Percentiles rank a stretch among this genome's conserved stretches.
These are phyloP conservation scores for Boleophthalmus pectinirostris DNA, from an alignment of 2,113 vertebrate genomes.

Conservation along the genomic window DNA sequence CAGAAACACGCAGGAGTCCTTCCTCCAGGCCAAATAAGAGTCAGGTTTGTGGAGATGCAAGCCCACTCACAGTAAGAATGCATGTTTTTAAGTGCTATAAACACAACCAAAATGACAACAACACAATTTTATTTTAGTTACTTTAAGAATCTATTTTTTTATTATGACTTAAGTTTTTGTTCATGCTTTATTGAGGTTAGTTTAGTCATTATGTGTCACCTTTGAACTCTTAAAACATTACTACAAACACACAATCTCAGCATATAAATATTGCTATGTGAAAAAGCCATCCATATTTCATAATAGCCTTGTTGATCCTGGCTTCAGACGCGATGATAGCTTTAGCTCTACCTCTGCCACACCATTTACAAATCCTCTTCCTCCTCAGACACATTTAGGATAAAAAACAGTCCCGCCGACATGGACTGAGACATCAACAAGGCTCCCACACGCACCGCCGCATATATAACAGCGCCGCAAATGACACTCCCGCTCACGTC, in stretches of 20 bases:
- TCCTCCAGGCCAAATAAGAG: no score
- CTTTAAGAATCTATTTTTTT: no score
- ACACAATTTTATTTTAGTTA: no score
- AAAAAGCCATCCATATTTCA: neutral
- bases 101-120: no score
- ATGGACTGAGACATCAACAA: conserved; percentile 64
- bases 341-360: conserved; percentile 21
- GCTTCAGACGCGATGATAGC: neutral
- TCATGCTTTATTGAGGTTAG: no score
- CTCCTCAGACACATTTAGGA: conserved; percentile 54
- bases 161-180: no score
- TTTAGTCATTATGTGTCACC: no score
- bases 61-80: no score
- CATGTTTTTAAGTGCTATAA: no score
- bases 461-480: conserved; percentile 29
- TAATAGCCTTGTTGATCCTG: neutral
- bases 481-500: conserved; percentile 44
- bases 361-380: conserved; percentile 24
- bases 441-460: conserved; percentile 14
- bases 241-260: neutral
- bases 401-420: conserved; percentile 66
- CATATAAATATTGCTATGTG: neutral
- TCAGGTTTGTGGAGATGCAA: no score
- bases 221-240: neutral
- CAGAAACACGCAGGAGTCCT: no score